Conservation (phyloP, 2,888 invertebrate genomes). For the Nyleta sp. region DNA sequence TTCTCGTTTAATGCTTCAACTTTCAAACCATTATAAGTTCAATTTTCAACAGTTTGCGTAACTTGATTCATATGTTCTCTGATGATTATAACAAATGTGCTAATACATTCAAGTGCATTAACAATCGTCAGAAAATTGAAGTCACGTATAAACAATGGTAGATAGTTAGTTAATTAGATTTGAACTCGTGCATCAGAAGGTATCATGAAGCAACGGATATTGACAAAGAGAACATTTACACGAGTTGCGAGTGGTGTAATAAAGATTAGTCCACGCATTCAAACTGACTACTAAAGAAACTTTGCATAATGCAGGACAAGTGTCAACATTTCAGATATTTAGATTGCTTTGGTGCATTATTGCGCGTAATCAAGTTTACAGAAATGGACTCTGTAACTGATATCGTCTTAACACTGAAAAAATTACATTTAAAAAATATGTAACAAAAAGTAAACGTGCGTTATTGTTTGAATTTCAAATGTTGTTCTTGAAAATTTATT, state of each 20-base stretch:
- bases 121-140: not conserved
- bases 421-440: too few relatives aligned
- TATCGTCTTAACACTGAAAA: too few relatives aligned
- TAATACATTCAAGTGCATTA: too few relatives aligned
- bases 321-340: constrained; percentile 4
- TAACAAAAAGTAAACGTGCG: too few relatives aligned
- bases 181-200: constrained; percentile 3
- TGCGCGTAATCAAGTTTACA: not conserved
- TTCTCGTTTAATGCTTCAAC: too few relatives aligned
- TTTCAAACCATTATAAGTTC: too few relatives aligned
- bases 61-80: too few relatives aligned
- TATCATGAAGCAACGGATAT: not conserved
- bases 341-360: constrained; percentile 7
- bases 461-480: too few relatives aligned
- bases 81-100: too few relatives aligned
- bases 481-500: too few relatives aligned
- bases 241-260: constrained; percentile 10
- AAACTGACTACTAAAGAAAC: constrained; percentile 18
- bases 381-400: too few relatives aligned
- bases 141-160: constrained; percentile 6
- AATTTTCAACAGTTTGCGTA: too few relatives aligned
- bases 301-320: constrained; percentile 16
- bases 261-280: constrained; percentile 23
- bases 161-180: constrained; percentile 8
- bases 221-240: constrained; percentile 16